These are phyloP conservation scores for Paramisgurnus dabryanus DNA, from an alignment of 2,113 vertebrate genomes.

Conservation along the genomic window DNA sequence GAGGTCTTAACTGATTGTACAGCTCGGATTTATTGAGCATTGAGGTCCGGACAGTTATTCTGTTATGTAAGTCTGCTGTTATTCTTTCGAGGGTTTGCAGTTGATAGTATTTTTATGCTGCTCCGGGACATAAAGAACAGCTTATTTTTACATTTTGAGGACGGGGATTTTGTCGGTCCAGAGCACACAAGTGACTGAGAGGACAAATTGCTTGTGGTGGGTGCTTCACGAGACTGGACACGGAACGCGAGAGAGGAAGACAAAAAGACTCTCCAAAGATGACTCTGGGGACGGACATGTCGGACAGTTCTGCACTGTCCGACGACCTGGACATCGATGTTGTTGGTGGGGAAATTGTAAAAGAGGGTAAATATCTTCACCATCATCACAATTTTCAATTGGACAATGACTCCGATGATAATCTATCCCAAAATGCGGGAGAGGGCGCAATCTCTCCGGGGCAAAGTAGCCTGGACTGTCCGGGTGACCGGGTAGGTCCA, in stretches of 20 bases:
- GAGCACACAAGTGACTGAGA: constrained; percentile 21
- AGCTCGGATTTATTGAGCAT: not conserved
- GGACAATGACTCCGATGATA: constrained; percentile 82
- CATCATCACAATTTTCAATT: constrained; percentile 71
- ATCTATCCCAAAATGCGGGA: constrained; percentile 73
- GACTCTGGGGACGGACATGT: constrained; percentile 86
- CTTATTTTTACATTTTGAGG: constrained; percentile 35
- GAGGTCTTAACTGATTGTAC: constrained; percentile 4
- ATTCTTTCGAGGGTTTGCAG: constrained; percentile 32
- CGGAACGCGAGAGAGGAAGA: constrained; percentile 64
- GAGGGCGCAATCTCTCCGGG: constrained; percentile 72
- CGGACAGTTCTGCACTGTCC: constrained; percentile 82
- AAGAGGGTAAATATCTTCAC: constrained; percentile 76
- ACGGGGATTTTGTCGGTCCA: not conserved
- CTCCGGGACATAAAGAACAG: constrained; percentile 56
- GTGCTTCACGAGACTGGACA: constrained; percentile 57
- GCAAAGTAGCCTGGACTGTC: constrained; percentile 74
- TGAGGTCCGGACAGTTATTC: constrained; percentile 6
- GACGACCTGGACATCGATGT: constrained; percentile 95
- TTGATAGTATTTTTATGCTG: constrained; percentile 57
- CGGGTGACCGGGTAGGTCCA: constrained; percentile 62
- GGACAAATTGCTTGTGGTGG: constrained; percentile 21
- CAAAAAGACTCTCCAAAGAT: constrained; percentile 72
- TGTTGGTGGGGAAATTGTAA: constrained; percentile 85
- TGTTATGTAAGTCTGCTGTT: not conserved